These are phyloP conservation scores for Drosophila navojoa DNA, from an alignment of 1,140 invertebrate species.

Conservation along the genomic window DNA sequence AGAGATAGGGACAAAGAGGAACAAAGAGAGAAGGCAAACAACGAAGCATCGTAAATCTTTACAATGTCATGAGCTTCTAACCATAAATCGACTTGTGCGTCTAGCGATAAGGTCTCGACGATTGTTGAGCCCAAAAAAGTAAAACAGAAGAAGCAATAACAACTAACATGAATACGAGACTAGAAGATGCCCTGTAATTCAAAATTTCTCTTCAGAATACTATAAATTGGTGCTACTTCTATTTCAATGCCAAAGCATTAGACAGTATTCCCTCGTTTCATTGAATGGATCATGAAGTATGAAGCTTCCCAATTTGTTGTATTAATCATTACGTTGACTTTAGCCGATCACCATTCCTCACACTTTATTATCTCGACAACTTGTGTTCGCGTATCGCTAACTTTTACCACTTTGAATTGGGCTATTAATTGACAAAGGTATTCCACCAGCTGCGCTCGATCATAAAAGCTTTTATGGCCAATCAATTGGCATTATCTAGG, in stretches of 20 bases:
- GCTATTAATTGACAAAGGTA: constrained; percentile 16
- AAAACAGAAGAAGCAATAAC: background rate
- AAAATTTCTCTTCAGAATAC: too few species aligned
- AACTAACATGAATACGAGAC: background rate
- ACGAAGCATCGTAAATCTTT: constrained; percentile 16
- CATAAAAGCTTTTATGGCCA: background rate
- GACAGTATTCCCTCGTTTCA: background rate
- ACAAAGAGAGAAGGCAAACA: background rate
- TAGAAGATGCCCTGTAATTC: background rate
- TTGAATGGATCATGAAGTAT: too few species aligned
- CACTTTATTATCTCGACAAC: constrained; percentile 10
- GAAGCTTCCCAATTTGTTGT: background rate
- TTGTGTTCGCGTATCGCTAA: constrained; percentile 20
- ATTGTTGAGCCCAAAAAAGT: background rate
- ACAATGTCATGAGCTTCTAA: background rate
- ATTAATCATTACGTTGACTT: constrained; percentile 21
- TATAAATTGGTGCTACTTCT: too few species aligned
- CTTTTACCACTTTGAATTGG: constrained; percentile 19
- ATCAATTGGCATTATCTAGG: background rate
- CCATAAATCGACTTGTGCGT: constrained; percentile 2
- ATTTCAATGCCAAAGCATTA: too few species aligned
- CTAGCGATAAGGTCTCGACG: constrained; percentile 1
- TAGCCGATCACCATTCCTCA: background rate
- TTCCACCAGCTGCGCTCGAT: constrained; percentile 1
- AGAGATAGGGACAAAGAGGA: background rate